phyloP scores from a whole-genome alignment of 2,797 vertebrate genomes.

The Hippoglossus hippoglossus region DNA sequence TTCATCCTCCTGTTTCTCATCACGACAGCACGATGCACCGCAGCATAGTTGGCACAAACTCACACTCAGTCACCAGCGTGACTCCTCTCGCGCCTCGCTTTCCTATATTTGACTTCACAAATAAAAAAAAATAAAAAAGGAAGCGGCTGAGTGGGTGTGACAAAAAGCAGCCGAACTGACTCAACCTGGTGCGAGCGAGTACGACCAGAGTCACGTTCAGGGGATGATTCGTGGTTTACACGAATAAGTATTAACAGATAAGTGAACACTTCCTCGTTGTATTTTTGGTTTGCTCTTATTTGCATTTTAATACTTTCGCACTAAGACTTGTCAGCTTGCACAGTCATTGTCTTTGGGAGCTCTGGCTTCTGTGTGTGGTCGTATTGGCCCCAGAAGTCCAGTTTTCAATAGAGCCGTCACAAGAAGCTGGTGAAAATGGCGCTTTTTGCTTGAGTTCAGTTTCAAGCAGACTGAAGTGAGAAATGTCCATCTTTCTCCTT shows the following conservation, averaged over 20 bases:
- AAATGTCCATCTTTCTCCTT: neutral
- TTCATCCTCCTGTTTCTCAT: conserved; percentile 38
- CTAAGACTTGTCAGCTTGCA: conserved; percentile 4
- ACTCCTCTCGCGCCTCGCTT: conserved; percentile 26
- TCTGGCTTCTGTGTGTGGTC: conserved; percentile 5
- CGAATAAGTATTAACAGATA: no score
- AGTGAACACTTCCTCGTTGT: neutral
- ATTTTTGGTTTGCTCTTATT: neutral
- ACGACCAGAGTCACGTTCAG: neutral
- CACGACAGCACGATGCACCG: conserved; percentile 41
- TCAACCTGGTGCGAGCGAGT: conserved; percentile 5
- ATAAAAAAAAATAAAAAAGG: neutral
- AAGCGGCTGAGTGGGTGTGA: conserved; percentile 3
- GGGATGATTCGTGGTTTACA: neutral
- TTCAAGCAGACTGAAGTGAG: no score
- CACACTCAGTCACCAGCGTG: conserved; percentile 36
- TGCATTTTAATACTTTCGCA: neutral
- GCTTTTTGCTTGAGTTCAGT: neutral
- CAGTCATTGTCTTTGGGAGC: conserved; percentile 9
- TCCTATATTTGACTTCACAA: neutral
- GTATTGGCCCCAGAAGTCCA: neutral
- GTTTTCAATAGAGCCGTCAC: neutral
- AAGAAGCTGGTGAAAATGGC: neutral
- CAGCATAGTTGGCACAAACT: conserved; percentile 39
- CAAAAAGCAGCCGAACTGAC: neutral